Evolutionary conservation across 2,888 invertebrate species (phyloP).

Genomic region (Plutella xylostella): DNA sequence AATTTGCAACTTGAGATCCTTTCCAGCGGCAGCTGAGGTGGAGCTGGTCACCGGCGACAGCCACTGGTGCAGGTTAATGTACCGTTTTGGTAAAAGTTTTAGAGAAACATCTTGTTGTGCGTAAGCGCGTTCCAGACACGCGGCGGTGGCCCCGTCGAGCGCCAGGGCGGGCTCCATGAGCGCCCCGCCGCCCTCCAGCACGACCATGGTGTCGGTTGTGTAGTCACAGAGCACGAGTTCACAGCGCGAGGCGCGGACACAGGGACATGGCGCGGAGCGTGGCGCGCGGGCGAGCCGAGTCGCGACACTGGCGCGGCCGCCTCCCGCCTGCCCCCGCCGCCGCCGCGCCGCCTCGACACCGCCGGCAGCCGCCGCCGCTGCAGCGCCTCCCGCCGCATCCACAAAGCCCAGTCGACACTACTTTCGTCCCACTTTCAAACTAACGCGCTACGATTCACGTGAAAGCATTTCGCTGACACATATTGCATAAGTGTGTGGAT

Average conservation of each 20-base stretch:
- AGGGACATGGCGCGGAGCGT: conserved; percentile 10
- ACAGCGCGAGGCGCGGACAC: not conserved
- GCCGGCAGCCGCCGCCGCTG: conserved; percentile 50
- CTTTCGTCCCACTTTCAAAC: conserved; percentile 49
- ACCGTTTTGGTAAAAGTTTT: conserved; percentile 91
- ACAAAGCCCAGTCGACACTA: conserved; percentile 33
- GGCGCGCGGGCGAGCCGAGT: conserved; percentile 29
- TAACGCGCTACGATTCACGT: conserved; percentile 10
- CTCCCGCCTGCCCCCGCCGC: conserved; percentile 35
- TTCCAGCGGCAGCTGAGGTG: conserved; percentile 69
- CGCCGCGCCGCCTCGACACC: conserved; percentile 26
- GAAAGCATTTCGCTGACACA: conserved; percentile 6
- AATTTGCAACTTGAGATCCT: conserved; percentile 85
- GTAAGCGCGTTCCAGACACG: conserved; percentile 81
- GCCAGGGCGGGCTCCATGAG: conserved; percentile 74
- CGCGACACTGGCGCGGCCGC: conserved; percentile 58
- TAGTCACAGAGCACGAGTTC: conserved; percentile 12
- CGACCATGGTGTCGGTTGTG: conserved; percentile 43
- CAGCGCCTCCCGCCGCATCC: conserved; percentile 44
- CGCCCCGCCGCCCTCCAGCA: conserved; percentile 63
- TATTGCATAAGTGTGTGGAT: no score
- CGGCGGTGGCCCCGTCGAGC: conserved; percentile 75
- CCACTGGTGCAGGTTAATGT: conserved; percentile 92
- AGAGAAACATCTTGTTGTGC: conserved; percentile 85
- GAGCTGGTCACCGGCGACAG: conserved; percentile 80